Base-by-base conservation (phyloP, 2,797 vertebrate species). In the Oceanodroma leucorhoa region DNA sequence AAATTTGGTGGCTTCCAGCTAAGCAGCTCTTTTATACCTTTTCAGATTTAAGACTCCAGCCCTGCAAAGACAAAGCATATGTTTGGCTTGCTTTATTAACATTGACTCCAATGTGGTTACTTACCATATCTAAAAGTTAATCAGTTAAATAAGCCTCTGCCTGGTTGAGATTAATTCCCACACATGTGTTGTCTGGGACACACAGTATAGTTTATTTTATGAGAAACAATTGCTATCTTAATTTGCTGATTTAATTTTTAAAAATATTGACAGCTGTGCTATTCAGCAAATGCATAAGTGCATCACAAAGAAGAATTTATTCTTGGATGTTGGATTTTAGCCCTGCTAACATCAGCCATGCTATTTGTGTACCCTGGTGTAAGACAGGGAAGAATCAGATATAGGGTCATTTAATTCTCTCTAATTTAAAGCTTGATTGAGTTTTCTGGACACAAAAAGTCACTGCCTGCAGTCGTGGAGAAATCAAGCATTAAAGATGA, bases 71-170 rank as follows among this genome's bases (percentile, higher is more conserved):
- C 2, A 8, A 89, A 85, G 53, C 71, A 70, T 82, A 41, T 89
- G 75, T 91, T 94, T 93, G 80, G 48, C 29, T 95, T 91, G 71
- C 30, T 38, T 73, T 77, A 85, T 75, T 95, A 41, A 41, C 67
- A 38, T 51, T 54, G 67, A 83, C 71, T 95, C 67, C 73, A 61
- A 1, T 64, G 53, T 46, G 78, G 86, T 94, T 87, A 83, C 58
- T 94, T 90, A 79, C 43, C 66, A 34, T 94, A 94, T 77, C 90
- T 90, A 89, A 92, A 94, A 78, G 24, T 64, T 90, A 93, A 95
- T 90, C 70, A 77, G 57, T 73, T 94, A 91, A 95, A 89, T 67
- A 93, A 95, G 64, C 43, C 67, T 87, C 87, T 87, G 75, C 64
- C 81, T 94, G 90, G 53, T 53, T 67, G 78, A 90, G 67, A 90